Conservation (phyloP, 2,888 invertebrate genomes). For the Tuta absoluta region DNA sequence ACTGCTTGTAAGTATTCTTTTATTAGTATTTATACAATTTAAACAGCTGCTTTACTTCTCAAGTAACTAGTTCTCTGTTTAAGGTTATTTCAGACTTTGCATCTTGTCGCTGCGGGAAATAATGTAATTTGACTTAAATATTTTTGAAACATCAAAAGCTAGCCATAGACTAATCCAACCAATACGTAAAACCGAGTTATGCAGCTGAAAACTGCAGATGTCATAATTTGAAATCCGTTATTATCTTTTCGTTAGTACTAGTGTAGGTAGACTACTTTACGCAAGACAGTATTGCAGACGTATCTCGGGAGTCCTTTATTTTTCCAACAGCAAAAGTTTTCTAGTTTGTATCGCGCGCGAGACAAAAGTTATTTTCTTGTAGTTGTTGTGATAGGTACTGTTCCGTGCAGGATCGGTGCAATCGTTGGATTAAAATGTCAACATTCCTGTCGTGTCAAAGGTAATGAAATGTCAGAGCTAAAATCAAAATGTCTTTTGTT, state of each 20-base stretch:
- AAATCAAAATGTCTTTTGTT: neutral
- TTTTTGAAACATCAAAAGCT: too few relatives aligned
- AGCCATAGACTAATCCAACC: too few relatives aligned
- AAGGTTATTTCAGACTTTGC: too few relatives aligned
- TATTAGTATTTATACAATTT: too few relatives aligned
- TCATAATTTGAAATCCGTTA: too few relatives aligned
- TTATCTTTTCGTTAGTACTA: neutral
- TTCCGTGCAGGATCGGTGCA: neutral
- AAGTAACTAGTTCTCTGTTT: too few relatives aligned
- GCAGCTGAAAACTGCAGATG: too few relatives aligned
- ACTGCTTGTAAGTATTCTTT: too few relatives aligned
- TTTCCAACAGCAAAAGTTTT: slow-evolving; percentile 14
- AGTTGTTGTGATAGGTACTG: slow-evolving; percentile 4
- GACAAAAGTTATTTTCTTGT: slow-evolving; percentile 18
- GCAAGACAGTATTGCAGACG: slow-evolving; percentile 6
- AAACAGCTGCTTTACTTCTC: too few relatives aligned
- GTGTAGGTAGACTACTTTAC: neutral
- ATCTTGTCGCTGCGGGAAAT: too few relatives aligned
- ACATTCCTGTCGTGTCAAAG: neutral
- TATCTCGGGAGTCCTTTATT: slow-evolving; percentile 11
- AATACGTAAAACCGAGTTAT: too few relatives aligned
- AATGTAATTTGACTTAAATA: too few relatives aligned
- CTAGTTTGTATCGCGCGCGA: slow-evolving; percentile 14
- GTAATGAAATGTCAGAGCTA: slow-evolving; percentile 14
- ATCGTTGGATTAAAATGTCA: slow-evolving; percentile 5